Percentiles rank a stretch among this genome's conserved stretches.
Conservation (phyloP, 1,140 invertebrate genomes). For the Zaprionus taronus region DNA sequence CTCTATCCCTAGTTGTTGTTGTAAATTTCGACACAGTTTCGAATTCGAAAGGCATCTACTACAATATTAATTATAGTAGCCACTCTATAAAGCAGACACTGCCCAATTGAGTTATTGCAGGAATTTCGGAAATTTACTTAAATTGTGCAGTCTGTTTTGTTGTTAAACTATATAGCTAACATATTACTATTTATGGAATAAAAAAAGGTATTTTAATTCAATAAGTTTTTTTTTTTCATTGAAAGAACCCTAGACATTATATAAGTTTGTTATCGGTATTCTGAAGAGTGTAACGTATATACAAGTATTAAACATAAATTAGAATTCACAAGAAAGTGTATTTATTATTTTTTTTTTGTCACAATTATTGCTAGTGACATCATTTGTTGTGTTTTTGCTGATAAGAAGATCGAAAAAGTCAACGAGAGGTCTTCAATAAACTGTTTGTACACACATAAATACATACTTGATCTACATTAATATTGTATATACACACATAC, state of each 20-base stretch:
- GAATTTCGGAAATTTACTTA: too few relatives aligned
- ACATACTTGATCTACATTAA: not conserved
- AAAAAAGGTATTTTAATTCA: too few relatives aligned
- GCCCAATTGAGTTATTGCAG: too few relatives aligned
- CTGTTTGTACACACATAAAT: not conserved
- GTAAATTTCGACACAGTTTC: not conserved
- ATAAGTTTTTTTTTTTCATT: too few relatives aligned
- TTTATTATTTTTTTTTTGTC: not conserved
- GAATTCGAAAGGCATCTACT: too few relatives aligned
- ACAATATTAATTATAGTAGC: too few relatives aligned
- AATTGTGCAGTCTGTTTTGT: too few relatives aligned
- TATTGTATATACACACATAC: too few relatives aligned
- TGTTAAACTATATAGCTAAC: too few relatives aligned
- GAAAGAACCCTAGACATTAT: too few relatives aligned
- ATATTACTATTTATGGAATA: too few relatives aligned
- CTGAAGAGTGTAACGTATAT: not conserved
- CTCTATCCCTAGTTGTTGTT: not conserved
- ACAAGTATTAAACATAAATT: not conserved
- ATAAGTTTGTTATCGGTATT: not conserved
- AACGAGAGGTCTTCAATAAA: conserved; percentile 10
- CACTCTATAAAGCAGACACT: too few relatives aligned
- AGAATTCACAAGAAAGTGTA: not conserved
- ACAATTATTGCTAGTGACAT: conserved; percentile 16
- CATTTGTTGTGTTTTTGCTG: conserved; percentile 22
- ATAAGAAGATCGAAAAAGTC: conserved; percentile 26